These are phyloP conservation scores for Lepidocyrtoides sp. DNA, from an alignment of 2,888 invertebrate genomes.

Conservation along the genomic window DNA sequence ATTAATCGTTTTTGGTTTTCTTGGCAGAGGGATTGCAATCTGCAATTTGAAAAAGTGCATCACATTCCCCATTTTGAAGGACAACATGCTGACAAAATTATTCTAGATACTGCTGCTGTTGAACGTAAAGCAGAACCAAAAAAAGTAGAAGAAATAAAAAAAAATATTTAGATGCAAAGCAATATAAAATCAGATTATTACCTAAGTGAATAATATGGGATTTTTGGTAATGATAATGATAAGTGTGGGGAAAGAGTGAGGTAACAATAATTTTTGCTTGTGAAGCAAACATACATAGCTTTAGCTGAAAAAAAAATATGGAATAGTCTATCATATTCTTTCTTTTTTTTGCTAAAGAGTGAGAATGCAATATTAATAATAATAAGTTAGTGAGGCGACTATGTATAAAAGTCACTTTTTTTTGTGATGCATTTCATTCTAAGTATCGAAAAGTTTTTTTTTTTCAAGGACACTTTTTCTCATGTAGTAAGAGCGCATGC, in stretches of 20 bases:
- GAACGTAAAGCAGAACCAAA: conserved; percentile 18
- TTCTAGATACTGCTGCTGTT: not conserved
- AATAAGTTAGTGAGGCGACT: no score
- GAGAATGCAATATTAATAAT: no score
- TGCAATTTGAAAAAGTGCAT: conserved; percentile 43
- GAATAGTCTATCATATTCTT: not conserved
- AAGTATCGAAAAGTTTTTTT: not conserved
- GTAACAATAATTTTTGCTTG: not conserved
- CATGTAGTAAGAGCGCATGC: conserved; percentile 15
- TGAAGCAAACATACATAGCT: no score
- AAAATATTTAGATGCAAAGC: no score
- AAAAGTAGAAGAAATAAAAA: no score
- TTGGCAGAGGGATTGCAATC: conserved; percentile 22
- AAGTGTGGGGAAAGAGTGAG: not conserved
- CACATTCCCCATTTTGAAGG: not conserved
- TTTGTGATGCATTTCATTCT: conserved; percentile 24
- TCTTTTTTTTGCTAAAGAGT: no score
- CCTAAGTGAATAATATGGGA: no score
- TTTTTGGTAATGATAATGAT: no score
- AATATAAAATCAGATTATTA: no score
- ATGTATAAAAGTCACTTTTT: not conserved
- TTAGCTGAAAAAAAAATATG: no score
- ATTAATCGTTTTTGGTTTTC: conserved; percentile 4
- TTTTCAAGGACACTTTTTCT: conserved; percentile 38
- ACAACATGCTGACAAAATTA: no score